Evolutionary conservation across 2,113 vertebrate species (phyloP).

Genomic region (Megaceryle torquata): DNA sequence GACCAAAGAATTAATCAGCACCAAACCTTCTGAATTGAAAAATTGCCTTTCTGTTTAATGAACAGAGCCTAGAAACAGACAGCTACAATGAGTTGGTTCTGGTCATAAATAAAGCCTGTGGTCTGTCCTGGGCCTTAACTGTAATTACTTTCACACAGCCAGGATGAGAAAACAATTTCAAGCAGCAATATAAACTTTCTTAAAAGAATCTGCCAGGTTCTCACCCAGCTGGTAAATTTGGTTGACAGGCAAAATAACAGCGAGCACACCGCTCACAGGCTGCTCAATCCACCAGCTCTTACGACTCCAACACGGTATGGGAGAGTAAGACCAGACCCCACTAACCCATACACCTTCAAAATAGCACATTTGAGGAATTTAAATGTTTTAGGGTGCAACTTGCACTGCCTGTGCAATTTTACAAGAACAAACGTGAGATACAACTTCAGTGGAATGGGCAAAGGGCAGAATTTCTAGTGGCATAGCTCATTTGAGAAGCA

Average conservation of each 20-base stretch:
- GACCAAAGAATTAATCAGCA: slow-evolving; percentile 6
- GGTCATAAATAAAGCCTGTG: neutral
- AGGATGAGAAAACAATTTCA: slow-evolving; percentile 30
- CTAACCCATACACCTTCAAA: neutral
- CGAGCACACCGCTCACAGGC: slow-evolving; percentile 6
- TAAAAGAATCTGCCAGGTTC: neutral
- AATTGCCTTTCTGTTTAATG: slow-evolving; percentile 5
- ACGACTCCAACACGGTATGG: neutral
- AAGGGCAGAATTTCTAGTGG: neutral
- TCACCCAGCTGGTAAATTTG: neutral
- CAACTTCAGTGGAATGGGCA: neutral
- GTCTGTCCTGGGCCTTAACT: neutral
- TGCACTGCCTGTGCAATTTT: neutral
- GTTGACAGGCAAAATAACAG: slow-evolving; percentile 23
- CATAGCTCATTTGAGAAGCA: neutral
- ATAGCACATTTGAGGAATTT: neutral
- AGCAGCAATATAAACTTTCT: neutral
- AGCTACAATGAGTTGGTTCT: neutral
- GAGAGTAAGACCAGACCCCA: neutral
- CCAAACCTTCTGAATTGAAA: slow-evolving; percentile 29
- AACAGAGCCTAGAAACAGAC: slow-evolving; percentile 2
- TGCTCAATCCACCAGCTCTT: neutral
- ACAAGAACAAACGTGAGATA: neutral
- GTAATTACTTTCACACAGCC: slow-evolving; percentile 41
- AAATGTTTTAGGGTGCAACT: neutral